Base-by-base conservation (phyloP, 2,797 vertebrate species). In the Acrocephalus scirpaceus region DNA sequence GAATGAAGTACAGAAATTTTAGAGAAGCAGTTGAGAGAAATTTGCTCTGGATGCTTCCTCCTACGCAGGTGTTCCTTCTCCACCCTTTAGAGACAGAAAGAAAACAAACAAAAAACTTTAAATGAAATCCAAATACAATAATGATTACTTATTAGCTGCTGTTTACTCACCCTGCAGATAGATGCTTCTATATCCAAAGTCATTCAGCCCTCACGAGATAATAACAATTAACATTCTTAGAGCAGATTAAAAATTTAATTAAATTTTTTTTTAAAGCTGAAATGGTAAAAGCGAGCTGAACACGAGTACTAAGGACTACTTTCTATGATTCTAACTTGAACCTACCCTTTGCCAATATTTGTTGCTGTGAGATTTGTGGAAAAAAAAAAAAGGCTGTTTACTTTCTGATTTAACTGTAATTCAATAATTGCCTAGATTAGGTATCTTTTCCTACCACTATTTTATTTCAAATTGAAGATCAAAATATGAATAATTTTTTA, bases 111-210 rank as follows among this genome's bases (percentile, higher is more conserved):
- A 70, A 91, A 91, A 91, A 66, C 51, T 84, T 93, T 80, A 93
- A 95, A 94, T 92, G 1, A 93, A 97, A 96, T 93, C 70, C 47
- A 93, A 94, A 94, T 73, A 88, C 0, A 22, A 72, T 85, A 94
- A 96, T 93, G 60, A 95, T 94, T 90, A 93, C 58, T 44, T 94
- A 93, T 73, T 94, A 93, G 71, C 56, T 94, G 64, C 54, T 96
- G 88, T 96, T 97, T 97, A 93, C 71, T 96, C 51, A 90, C 40
- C 11, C 44, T 91, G 72, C 70, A 97, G 87, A 95, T 94, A 97
- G 86, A 95, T 93, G 69, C 47, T 88, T 90, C 85, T 64, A 69
- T 93, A 94, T 80, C 67, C 93, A 94, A 88, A 93, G 83, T 96
- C 75, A 86, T 88, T 94, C 56, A 74, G 38, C 79, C 74, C 71